Evolutionary conservation across 2,888 invertebrate genomes (phyloP), one percentile per base, ranked within the genome.

Genomic region (Heliconius cydno): DNA sequence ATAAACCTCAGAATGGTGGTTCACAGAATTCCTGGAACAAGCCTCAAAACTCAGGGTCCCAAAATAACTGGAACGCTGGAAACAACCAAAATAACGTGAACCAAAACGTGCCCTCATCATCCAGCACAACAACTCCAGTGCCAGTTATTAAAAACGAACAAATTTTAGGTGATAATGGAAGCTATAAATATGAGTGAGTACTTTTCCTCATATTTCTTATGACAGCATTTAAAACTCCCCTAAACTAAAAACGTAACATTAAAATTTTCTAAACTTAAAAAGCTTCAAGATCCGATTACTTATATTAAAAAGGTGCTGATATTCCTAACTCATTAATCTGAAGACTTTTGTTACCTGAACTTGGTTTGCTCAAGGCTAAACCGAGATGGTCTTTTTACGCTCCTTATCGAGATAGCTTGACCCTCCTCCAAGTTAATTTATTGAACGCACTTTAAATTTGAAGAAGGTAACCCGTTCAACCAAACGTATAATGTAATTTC

Each of bases 101-200:
- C 66, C 78, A 85, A 81, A 79, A 46, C 65, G 84, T 38, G 74
- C 87, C 82, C 5, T 78, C 84, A 5, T 76, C 84, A 15, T 70
- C 85, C 34, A 25, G 84, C 2, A 90, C 90, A 2, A 92, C 94
- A 1, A 89, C 92, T 1, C 89, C 90, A 0, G 86, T 90, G 12
- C 82, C 94, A 2, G 90, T 96, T 66, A 91, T 96, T 86, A 95
- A 94, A 86, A 94, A 95, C 83, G 94, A 93, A 79, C 93, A 93
- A 79, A 88, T 84, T 65, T 88, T 87, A 71, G 94, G 95, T 73
- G 92, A 93, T 22, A 92, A 95, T 82, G 95, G 95, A 80, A 90
- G 92, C 85, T 96, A 95, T 87, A 94, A 91, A 89, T 96, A 94
- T 84, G 95, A 95, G 95, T 96, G 85, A 95, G 95, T 94, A 80